These are phyloP conservation scores for Phataginus tricuspis DNA, from an alignment of 2,797 vertebrate genomes.

Conservation along the genomic window DNA sequence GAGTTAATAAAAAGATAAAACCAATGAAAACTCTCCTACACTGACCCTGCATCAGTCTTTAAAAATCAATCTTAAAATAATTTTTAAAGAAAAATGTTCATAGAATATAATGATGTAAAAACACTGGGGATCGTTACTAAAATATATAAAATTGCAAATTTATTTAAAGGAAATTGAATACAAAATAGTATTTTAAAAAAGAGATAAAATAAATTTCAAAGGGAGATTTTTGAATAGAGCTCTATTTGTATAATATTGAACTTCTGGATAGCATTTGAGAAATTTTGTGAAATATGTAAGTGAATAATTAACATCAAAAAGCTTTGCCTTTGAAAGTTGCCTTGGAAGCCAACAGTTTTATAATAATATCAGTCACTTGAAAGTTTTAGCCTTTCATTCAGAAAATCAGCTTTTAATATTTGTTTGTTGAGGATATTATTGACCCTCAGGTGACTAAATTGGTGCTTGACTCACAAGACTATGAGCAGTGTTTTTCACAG, in stretches of 20 bases:
- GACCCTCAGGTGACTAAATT: not conserved
- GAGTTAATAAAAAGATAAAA: slow-evolving; percentile 10
- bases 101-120: not conserved
- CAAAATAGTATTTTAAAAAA: not conserved
- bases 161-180: slow-evolving; percentile 25
- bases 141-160: not conserved
- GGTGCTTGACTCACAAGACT: not conserved
- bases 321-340: not conserved
- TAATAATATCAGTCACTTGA: not conserved
- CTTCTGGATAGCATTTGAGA: not conserved
- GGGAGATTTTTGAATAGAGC: not conserved
- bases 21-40: not conserved
- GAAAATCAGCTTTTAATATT: not conserved
- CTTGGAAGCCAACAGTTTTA: slow-evolving; percentile 2
- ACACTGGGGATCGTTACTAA: not conserved
- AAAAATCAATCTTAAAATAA: not conserved
- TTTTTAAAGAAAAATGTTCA: slow-evolving; percentile 5
- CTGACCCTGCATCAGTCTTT: not conserved
- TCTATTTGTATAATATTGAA: not conserved
- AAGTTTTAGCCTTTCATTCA: not conserved
- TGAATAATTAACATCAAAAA: slow-evolving; percentile 16
- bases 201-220: slow-evolving; percentile 9
- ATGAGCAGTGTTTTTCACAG: not conserved
- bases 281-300: slow-evolving; percentile 29
- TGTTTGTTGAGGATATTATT: not conserved